phyloP scores from a whole-genome alignment of 1,140 invertebrate genomes.

The Tachypleus tridentatus region DNA sequence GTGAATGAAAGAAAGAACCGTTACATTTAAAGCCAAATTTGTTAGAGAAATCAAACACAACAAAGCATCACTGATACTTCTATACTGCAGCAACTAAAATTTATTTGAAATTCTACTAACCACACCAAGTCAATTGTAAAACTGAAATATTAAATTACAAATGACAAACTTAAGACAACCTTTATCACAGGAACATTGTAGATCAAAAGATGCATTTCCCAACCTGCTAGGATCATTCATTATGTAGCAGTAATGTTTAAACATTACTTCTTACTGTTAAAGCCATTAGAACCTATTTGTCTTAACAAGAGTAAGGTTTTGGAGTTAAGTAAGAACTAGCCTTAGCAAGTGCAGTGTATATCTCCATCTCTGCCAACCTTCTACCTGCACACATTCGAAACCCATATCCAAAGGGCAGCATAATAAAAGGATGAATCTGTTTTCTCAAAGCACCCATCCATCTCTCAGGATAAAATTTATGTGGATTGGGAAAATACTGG shows the following conservation, averaged over 20 bases:
- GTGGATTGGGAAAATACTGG: conserved; percentile 60
- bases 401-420: conserved; percentile 79
- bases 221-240: background rate
- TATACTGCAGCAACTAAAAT: too few species aligned
- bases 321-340: conserved; percentile 33
- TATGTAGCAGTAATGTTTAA: background rate
- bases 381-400: conserved; percentile 43
- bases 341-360: conserved; percentile 59
- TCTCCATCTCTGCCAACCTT: conserved; percentile 52
- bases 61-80: background rate
- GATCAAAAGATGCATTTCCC: background rate
- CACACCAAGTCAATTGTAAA: background rate
- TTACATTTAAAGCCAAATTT: background rate
- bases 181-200: background rate
- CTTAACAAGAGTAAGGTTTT: background rate
- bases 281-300: background rate
- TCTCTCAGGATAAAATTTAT: conserved; percentile 62
- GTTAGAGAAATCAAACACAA: background rate
- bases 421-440: conserved; percentile 45
- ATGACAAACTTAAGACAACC: background rate
- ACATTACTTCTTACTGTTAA: background rate
- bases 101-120: too few species aligned
- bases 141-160: background rate
- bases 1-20: background rate
- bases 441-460: conserved; percentile 46